Evolutionary conservation across 2,113 vertebrate species (phyloP), one percentile per base, ranked within the genome.

Genomic region (Herpetotheres cachinnans): DNA sequence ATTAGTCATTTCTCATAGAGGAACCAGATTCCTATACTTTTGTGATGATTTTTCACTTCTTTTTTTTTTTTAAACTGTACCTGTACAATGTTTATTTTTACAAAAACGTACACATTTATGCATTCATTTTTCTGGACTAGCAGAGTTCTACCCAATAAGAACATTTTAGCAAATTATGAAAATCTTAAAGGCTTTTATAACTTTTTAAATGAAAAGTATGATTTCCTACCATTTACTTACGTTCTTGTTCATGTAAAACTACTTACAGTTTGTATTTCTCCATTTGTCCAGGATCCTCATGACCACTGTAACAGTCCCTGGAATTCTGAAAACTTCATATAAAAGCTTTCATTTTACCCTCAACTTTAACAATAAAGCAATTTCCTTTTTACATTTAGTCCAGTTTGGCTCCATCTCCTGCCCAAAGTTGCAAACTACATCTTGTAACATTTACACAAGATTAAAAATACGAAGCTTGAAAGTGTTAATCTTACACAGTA

Each of bases 351-450:
- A 44, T 63, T 87, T 67, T 76, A 50, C 13, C 25, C 11, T 67
- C 20, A 83, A 63, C 11, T 72, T 69, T 17, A 84, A 22, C 6
- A 67, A 42, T 7, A 82, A 90, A 55, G 26, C 32, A 42, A 62
- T n/a, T 27, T 44, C 14, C 3, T n/a, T 54, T 72, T 63, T 38
- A 3, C 21, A 40, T 89, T 84, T 72, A 84, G 47, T 40, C 89
- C 86, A 36, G 88, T 92, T 89, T 95, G 78, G 89, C 92, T 93
- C 94, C 95, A 91, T 32, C 95, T 97, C 47, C 95, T 96, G 95
- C 77, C 80, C 61, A 76, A 76, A 92, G 61, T 47, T 56, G 61
- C 52, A 82, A 95, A 96, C 65, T 95, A 78, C 92, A 96, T 19
- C 82, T 42, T 36, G 34, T 32, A 82, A 92, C 27, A 46, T 66